These are phyloP conservation scores for Sarcophaga caerulescens DNA, from an alignment of 2,888 invertebrate species.

Conservation along the genomic window DNA sequence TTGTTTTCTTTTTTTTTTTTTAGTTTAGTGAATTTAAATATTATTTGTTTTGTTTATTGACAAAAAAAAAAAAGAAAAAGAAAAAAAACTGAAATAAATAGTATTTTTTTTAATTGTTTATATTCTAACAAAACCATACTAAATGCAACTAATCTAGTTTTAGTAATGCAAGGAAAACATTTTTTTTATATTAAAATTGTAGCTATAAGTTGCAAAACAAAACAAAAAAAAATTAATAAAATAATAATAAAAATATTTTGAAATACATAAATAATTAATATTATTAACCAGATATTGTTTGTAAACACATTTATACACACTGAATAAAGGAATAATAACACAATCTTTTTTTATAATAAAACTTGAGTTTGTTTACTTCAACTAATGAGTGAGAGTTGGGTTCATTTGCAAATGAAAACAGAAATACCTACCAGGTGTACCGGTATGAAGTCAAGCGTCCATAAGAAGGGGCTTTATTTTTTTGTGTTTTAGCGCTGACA, in stretches of 20 bases:
- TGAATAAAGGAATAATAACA: constrained; percentile 54
- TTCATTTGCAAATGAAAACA: too few species aligned
- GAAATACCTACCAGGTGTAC: too few species aligned
- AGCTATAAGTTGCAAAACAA: constrained; percentile 25
- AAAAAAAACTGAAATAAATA: not conserved
- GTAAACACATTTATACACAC: constrained; percentile 31
- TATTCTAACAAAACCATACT: constrained; percentile 28
- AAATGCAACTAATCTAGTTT: constrained; percentile 56
- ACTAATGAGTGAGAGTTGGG: not conserved
- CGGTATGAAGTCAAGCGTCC: too few species aligned
- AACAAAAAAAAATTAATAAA: not conserved
- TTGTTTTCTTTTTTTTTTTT: not conserved
- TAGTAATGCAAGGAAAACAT: constrained; percentile 5
- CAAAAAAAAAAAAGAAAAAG: constrained; percentile 28
- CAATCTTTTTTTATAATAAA: constrained; percentile 22
- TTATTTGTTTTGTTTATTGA: not conserved
- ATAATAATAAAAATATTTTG: constrained; percentile 22
- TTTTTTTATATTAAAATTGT: constrained; percentile 8
- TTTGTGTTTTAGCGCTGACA: too few species aligned
- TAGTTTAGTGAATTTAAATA: too few species aligned
- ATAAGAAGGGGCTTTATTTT: too few species aligned
- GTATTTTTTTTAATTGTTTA: constrained; percentile 13
- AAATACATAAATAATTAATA: constrained; percentile 31
- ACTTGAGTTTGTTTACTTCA: not conserved
- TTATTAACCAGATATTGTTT: constrained; percentile 34